Percentiles rank a stretch among this genome's conserved stretches.
Conservation (phyloP, 2,888 invertebrate species). For the Habroteleia sp. region DNA sequence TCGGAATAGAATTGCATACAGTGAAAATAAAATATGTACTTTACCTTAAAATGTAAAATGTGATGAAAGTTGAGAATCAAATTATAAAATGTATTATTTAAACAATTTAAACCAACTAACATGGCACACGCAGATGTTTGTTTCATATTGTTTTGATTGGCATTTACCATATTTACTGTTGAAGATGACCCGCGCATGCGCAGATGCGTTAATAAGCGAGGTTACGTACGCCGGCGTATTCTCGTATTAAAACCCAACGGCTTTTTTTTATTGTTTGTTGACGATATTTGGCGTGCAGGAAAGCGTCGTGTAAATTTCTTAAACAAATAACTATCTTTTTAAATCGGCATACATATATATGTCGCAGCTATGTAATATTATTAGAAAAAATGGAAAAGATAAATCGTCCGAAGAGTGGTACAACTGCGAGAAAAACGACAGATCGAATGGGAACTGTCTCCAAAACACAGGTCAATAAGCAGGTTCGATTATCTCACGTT, state of each 20-base stretch:
- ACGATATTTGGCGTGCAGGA: constrained; percentile 15
- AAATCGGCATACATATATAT: constrained; percentile 15
- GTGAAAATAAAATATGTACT: too few species aligned
- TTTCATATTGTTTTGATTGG: constrained; percentile 40
- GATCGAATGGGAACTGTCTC: constrained; percentile 35
- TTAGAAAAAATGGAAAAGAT: constrained; percentile 54
- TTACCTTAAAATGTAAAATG: not conserved
- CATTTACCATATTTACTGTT: constrained; percentile 30
- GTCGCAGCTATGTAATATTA: constrained; percentile 52
- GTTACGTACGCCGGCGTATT: constrained; percentile 42
- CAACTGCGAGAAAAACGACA: constrained; percentile 43
- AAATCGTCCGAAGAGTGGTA: constrained; percentile 50
- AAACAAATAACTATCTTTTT: constrained; percentile 20
- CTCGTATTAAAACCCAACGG: constrained; percentile 7
- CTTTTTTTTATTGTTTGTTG: constrained; percentile 36
- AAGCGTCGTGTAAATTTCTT: not conserved
- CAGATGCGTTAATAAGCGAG: constrained; percentile 11
- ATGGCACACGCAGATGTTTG: constrained; percentile 30
- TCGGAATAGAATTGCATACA: too few species aligned
- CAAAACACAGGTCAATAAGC: constrained; percentile 35
- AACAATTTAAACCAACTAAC: too few species aligned
- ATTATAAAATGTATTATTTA: too few species aligned
- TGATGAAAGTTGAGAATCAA: too few species aligned
- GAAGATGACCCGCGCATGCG: constrained; percentile 52
- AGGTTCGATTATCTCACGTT: constrained; percentile 22